Conservation (phyloP, 2,888 invertebrate genomes). For the Allygus modestus region DNA sequence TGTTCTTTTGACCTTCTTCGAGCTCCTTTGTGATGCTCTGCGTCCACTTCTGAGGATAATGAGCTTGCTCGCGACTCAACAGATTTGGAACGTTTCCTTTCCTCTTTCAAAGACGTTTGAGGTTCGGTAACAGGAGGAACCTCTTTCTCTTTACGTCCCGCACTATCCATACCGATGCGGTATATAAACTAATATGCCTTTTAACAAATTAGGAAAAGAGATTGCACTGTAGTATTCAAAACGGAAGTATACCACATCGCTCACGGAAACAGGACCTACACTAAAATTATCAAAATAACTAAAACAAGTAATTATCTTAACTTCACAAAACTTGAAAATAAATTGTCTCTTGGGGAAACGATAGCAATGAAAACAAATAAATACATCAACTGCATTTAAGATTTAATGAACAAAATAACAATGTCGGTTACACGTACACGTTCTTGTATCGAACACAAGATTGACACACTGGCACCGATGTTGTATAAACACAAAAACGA, state of each 20-base stretch:
- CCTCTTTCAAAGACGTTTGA: neutral
- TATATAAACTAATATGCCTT: neutral
- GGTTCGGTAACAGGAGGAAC: neutral
- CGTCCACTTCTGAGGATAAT: conserved; percentile 38
- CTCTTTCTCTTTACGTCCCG: neutral
- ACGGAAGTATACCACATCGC: too few species aligned
- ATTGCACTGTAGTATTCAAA: neutral
- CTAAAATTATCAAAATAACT: too few species aligned
- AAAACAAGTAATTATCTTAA: too few species aligned
- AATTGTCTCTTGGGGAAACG: too few species aligned
- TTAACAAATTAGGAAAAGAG: neutral
- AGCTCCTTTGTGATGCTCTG: conserved; percentile 24
- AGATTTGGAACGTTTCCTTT: conserved; percentile 59
- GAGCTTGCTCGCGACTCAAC: conserved; percentile 46
- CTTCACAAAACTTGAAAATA: too few species aligned
- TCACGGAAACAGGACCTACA: too few species aligned
- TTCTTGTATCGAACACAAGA: neutral
- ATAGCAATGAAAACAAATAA: too few species aligned
- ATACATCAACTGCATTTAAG: too few species aligned
- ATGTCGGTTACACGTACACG: neutral
- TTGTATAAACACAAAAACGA: neutral
- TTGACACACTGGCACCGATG: conserved; percentile 28
- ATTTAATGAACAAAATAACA: neutral
- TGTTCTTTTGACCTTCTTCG: conserved; percentile 46
- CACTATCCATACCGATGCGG: neutral